Base-by-base conservation (phyloP, 92 coral and sea anemone species). In the Palythoa grandiflora region DNA sequence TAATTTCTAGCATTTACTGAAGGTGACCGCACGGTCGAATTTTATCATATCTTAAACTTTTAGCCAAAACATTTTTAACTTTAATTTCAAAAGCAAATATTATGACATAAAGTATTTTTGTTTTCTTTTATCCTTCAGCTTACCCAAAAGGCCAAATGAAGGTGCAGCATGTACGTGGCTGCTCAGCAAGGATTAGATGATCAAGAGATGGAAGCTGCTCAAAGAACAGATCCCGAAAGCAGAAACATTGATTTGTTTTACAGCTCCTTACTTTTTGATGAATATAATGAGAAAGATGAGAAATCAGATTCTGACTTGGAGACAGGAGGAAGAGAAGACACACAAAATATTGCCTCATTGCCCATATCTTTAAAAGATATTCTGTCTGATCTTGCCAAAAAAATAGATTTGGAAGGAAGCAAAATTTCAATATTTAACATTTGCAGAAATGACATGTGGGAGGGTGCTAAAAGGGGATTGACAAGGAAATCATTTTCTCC, bases 401-500 rank as follows among this genome's bases (percentile, higher is more conserved):
- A 55, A 55, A 55, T 55, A 11, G 17, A 55, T 63, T n/a, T 63
- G 70, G 70, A 63, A 63, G 70, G 70, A n/a, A 63, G 20, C 37
- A 63, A 63, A 63, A 87, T 81, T 15, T 87, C 93, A 19, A 76
- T 89, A 71, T 92, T 89, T 75, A 89, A 89, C 11, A 87, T 83
- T 44, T 73, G 93, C 72, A 75, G 93, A 38, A 92, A 72, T 60
- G 55, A 90, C 75, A 71, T 89, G 38, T 92, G 93, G 95, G 95
- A 92, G 81, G 91, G 93, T 36, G 71, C 89, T 38, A 55, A 72
- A 50, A 92, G 93, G 68, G 93, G 88, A 10, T 71, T 92, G 37
- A 77, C 79, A n/a, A 86, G 93, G 60, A 90, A 92, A 83, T 81
- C 93, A 8, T 92, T 89, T 75, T 84, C 91, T 75, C 93, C 95